Percentiles rank a stretch among this genome's conserved stretches.
Conservation (phyloP, 2,797 vertebrate genomes). For the Lepus oiostolus region DNA sequence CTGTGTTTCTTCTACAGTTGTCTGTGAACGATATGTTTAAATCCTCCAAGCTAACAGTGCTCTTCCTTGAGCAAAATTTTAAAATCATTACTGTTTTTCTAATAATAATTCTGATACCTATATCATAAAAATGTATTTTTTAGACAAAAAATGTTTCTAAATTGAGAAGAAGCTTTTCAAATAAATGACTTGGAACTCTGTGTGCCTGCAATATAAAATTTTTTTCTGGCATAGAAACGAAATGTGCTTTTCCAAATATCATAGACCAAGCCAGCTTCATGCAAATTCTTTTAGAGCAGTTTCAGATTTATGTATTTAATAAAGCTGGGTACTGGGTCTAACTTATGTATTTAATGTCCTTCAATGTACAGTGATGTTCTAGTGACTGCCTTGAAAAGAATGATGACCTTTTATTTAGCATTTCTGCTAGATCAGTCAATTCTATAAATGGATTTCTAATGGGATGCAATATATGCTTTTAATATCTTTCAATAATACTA, state of each 20-base stretch:
- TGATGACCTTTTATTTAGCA: conserved; percentile 41
- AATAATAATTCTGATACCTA: conserved; percentile 41
- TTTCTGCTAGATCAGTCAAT: conserved; percentile 62
- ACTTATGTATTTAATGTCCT: conserved; percentile 67
- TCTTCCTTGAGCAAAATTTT: conserved; percentile 26
- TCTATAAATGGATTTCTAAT: conserved; percentile 69
- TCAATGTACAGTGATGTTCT: conserved; percentile 53
- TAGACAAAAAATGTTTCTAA: conserved; percentile 58
- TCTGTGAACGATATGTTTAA: conserved; percentile 46
- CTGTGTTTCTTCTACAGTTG: background rate
- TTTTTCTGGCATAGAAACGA: conserved; percentile 54
- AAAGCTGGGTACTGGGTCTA: conserved; percentile 60
- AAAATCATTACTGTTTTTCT: conserved; percentile 40
- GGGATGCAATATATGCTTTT: conserved; percentile 61
- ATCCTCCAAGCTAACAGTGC: background rate
- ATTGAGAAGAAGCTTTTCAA: conserved; percentile 67
- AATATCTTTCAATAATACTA: conserved; percentile 64
- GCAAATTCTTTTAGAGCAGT: conserved; percentile 67
- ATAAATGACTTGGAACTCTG: conserved; percentile 56
- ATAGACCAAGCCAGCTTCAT: conserved; percentile 26
- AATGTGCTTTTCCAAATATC: conserved; percentile 53
- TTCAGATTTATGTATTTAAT: conserved; percentile 77
- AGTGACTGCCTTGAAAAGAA: conserved; percentile 62
- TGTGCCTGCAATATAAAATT: background rate
- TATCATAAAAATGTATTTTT: conserved; percentile 36